Base-by-base conservation (phyloP, 2,888 invertebrate genomes). In the Hofmannophila pseudospretella region DNA sequence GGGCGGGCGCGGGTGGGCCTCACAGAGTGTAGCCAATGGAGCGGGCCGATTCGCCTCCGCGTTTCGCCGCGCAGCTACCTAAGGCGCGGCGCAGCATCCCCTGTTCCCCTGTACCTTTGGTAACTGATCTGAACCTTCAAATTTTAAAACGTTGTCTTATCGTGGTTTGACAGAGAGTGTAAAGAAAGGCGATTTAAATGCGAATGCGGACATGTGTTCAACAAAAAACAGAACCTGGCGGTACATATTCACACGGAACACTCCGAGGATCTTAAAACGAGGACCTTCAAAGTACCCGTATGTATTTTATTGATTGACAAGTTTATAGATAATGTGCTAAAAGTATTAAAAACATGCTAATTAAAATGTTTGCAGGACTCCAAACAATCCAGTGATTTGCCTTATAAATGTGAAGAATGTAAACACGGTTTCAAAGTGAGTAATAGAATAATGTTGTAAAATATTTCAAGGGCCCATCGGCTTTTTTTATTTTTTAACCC, bases 361-460 rank as follows among this genome's bases (percentile, higher is more conserved):
- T 16, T 16, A 16, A n/a, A n/a, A n/a, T n/a, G n/a, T n/a, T 32
- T 33, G 37, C 49, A 52, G 38, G 38, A 42, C n/a, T 10, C 3
- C 26, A 33, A 26, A n/a, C n/a, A 51, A 10, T 31, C 42, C 0
- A 45, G 39, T 25, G 34, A 44, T 4, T 41, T 43, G 10, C 40
- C 49, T 10, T 73, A 71, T 32, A 56, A 55, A 42, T 78, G 77
- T 54, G 71, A 72, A 31, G 57, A 59, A 20, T 75, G 76, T 42
- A 42, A 55, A 29, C 40, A 54, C 7, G 42, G 39, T 20, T 76
- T 76, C 20, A 87, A 91, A 53, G 72, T 92, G 43, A 69, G 93
- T 44, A 93, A n/a, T n/a, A n/a, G n/a, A n/a, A n/a, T n/a, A n/a
- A n/a, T n/a, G n/a, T n/a, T n/a, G n/a, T n/a, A n/a, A n/a, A n/a